phyloP scores from a whole-genome alignment of 2,797 vertebrate species.

The Spheniscus humboldti region DNA sequence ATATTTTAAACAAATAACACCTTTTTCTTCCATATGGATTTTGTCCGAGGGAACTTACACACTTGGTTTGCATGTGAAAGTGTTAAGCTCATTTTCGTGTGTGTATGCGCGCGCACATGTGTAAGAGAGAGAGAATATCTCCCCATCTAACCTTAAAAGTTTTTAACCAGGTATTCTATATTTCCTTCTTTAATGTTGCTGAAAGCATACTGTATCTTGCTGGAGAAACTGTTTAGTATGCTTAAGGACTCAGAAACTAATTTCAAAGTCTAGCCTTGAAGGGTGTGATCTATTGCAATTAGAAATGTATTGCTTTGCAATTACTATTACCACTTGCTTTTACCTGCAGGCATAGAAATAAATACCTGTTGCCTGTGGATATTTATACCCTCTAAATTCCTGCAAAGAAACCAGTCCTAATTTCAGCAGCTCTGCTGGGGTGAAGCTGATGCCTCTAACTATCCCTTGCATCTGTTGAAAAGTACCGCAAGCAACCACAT shows the following conservation, averaged over 20 bases:
- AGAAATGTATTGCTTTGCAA: constrained; percentile 62
- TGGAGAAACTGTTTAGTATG: constrained; percentile 48
- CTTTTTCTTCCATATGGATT: neutral
- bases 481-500: neutral
- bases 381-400: constrained; percentile 43
- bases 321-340: constrained; percentile 52
- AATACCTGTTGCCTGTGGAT: constrained; percentile 47
- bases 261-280: constrained; percentile 39
- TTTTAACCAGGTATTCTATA: neutral
- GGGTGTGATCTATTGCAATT: constrained; percentile 55
- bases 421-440: neutral
- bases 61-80: neutral
- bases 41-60: neutral
- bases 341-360: constrained; percentile 49
- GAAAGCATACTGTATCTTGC: neutral
- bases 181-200: neutral
- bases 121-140: neutral
- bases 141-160: neutral
- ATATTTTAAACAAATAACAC: neutral
- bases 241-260: constrained; percentile 35
- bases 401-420: neutral
- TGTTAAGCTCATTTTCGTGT: neutral
- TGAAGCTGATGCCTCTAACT: neutral
- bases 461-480: neutral
- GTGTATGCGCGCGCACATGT: neutral